A percentile compares a stretch with the other conserved stretches of the same genome.
Conservation (phyloP, 2,888 invertebrate genomes). For the Cosmia trapezina region DNA sequence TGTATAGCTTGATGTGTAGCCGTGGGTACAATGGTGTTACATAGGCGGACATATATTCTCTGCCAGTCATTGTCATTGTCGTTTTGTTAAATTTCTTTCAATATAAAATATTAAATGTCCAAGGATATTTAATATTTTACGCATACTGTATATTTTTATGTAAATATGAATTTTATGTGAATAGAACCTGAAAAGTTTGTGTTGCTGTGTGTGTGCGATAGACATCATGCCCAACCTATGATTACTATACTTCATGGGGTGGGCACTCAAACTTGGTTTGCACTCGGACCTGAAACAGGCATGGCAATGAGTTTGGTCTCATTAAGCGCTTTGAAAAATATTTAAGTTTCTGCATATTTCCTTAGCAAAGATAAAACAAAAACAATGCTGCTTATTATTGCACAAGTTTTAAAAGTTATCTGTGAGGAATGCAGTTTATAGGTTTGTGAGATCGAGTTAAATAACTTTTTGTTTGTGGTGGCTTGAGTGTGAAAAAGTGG, state of each 20-base stretch:
- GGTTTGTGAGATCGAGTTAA: constrained; percentile 9
- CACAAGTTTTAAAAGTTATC: constrained; percentile 22
- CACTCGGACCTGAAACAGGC: neutral
- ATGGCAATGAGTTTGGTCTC: neutral
- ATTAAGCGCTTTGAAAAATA: neutral
- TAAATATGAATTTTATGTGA: too few relatives aligned
- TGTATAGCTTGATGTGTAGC: too few relatives aligned
- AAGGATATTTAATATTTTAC: too few relatives aligned
- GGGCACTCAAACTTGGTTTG: too few relatives aligned
- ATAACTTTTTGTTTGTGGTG: constrained; percentile 1
- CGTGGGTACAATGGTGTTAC: neutral
- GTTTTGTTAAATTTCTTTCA: neutral
- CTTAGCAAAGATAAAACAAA: constrained; percentile 2
- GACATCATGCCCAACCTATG: neutral
- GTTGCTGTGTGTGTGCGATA: neutral
- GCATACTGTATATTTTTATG: neutral
- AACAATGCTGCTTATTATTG: constrained; percentile 16
- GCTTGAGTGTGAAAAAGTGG: constrained; percentile 12
- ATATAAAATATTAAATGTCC: too few relatives aligned
- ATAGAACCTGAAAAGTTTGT: neutral
- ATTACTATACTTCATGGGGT: neutral
- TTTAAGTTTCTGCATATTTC: constrained; percentile 29
- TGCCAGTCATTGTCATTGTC: neutral
- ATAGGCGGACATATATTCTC: neutral
- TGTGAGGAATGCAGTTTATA: constrained; percentile 18